These are phyloP conservation scores for Pentalonia nigronervosa DNA, from an alignment of 1,140 invertebrate genomes.

Conservation along the genomic window DNA sequence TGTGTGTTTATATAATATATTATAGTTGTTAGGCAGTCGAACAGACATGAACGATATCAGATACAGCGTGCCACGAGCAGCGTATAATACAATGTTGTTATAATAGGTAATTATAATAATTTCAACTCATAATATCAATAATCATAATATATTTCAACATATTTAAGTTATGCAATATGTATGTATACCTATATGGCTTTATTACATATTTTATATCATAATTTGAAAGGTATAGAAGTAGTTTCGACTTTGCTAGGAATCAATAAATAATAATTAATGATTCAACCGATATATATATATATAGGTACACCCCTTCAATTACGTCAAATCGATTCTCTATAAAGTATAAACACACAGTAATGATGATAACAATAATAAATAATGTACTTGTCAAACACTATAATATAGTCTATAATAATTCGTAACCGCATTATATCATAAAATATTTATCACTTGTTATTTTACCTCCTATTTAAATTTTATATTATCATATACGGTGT, in stretches of 20 bases:
- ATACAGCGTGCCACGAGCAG: not conserved
- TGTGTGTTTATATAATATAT: not conserved
- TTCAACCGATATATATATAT: not conserved
- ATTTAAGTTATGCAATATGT: not conserved
- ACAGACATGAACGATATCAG: not conserved
- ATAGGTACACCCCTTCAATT: not conserved
- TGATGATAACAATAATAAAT: not conserved
- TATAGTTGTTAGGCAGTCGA: not conserved
- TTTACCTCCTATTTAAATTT: too few species aligned
- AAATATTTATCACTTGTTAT: not conserved
- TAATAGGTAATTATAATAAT: not conserved
- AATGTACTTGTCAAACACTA: not conserved
- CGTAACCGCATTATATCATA: not conserved
- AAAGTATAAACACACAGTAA: not conserved
- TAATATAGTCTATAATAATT: not conserved
- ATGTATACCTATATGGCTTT: not conserved
- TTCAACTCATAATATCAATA: not conserved
- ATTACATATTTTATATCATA: constrained; percentile 4
- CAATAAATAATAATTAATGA: not conserved
- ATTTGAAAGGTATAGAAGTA: not conserved
- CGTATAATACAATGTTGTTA: not conserved
- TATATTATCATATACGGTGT: too few species aligned
- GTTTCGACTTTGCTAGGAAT: not conserved
- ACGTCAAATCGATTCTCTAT: not conserved
- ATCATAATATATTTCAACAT: not conserved